Evolutionary conservation across 2,113 vertebrate genomes (phyloP), one percentile per base, ranked within the genome.

Genomic region (Macroglossus sobrinus): DNA sequence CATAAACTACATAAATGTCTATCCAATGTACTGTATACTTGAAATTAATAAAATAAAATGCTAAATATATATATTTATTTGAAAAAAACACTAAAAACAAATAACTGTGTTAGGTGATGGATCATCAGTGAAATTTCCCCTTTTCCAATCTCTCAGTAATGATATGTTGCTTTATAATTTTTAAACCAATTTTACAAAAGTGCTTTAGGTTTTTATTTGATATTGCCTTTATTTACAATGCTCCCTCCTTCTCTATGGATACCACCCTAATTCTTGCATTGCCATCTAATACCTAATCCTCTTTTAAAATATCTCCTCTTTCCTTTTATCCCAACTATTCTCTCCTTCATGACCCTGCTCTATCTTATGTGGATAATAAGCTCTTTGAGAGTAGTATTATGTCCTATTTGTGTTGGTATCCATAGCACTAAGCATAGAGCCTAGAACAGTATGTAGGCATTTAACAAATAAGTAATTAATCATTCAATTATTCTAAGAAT

Each of bases 1-100:
- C 50, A 50, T 50, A 50, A 50, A 50, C 50, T 50, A 50, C 50
- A 50, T 50, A 50, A 50, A 50, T 50, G 15, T 50, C 50, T 50
- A 50, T 16, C 50, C 50, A 50, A 50, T 50, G 50, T 50, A 50
- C 50, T 50, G 47, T 50, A 50, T 50, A 14, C 47, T 15, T 50
- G 47, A 50, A 50, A 50, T 50, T 50, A 16, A 50, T 50, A 50
- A 16, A 50, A 50, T 50, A 50, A 50, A 50, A 50, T 50, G 50
- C 15, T 50, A 50, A 50, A 50, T 16, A 50, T 50, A 50, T 50
- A 75, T 9, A 93, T 69, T 81, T 75, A 80, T 72, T 38, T 21
- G 43, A 38, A 84, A 96, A 94, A 45, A 45, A 55, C 26, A 68
- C 28, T 91, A 91, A 94, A 64, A 81, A 57, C 55, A 91, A 88